Evolutionary conservation across 2,113 vertebrate species (phyloP).

Genomic region (Tichodroma muraria): DNA sequence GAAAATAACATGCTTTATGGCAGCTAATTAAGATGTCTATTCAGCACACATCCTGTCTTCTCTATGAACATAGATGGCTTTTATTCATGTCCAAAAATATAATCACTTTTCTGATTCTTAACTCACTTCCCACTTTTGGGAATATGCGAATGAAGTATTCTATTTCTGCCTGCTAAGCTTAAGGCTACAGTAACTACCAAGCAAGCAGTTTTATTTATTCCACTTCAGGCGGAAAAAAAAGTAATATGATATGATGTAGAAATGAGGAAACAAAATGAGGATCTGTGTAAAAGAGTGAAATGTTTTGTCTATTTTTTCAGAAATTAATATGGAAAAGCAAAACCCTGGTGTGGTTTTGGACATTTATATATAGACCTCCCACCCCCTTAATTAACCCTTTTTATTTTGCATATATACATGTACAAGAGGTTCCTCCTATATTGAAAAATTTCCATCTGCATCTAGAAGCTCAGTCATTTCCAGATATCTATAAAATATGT

Average conservation of each 20-base stretch:
- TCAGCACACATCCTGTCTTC: not conserved
- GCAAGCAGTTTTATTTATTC: not conserved
- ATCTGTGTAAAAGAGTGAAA: not conserved
- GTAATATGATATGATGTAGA: not conserved
- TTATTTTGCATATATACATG: slow-evolving; percentile 65
- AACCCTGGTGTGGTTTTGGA: not conserved
- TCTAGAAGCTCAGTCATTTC: slow-evolving; percentile 77
- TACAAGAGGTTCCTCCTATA: slow-evolving; percentile 77
- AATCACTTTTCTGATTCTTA: not conserved
- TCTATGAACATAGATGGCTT: not conserved
- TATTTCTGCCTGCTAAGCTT: not conserved
- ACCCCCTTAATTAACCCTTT: not conserved
- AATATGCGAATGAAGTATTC: not conserved
- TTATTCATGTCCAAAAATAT: not conserved
- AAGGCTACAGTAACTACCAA: not conserved
- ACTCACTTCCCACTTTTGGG: not conserved
- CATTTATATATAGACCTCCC: not conserved
- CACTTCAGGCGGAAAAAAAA: not conserved
- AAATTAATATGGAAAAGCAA: not conserved
- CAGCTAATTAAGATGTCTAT: not conserved
- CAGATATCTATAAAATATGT: slow-evolving; percentile 67
- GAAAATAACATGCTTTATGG: not conserved
- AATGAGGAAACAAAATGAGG: not conserved
- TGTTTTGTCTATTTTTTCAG: not conserved
- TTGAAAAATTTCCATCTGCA: slow-evolving; percentile 74